Conservation (phyloP, 2,113 vertebrate genomes). For the Cephalopterus ornatus region DNA sequence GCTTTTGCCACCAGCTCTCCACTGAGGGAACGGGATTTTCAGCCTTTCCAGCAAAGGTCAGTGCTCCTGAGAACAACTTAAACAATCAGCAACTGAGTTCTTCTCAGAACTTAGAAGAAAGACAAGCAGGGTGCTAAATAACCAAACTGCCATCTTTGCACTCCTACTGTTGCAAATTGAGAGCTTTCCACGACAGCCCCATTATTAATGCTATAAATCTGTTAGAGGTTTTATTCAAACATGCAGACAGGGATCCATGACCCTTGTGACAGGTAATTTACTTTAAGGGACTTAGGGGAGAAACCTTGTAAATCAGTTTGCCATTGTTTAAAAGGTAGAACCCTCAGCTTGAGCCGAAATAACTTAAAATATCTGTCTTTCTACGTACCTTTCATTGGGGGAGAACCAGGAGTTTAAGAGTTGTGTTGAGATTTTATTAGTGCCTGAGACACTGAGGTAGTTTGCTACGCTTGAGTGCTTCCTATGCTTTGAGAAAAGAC, state of each 20-base stretch:
- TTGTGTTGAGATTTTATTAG: neutral
- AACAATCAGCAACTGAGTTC: neutral
- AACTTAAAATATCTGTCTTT: neutral
- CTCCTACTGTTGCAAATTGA: constrained; percentile 31
- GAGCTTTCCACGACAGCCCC: constrained; percentile 39
- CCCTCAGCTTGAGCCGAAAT: neutral
- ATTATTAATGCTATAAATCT: constrained; percentile 59
- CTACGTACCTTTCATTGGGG: neutral
- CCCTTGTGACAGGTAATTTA: constrained; percentile 53
- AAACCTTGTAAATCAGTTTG: constrained; percentile 61
- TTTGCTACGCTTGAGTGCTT: neutral
- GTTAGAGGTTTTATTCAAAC: constrained; percentile 38
- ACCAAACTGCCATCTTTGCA: neutral
- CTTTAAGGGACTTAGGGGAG: constrained; percentile 37
- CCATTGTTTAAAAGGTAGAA: neutral
- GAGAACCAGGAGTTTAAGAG: neutral
- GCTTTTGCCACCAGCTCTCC: neutral
- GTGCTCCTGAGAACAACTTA: neutral
- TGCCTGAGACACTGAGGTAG: neutral
- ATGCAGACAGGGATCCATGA: constrained; percentile 35
- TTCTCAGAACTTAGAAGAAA: neutral
- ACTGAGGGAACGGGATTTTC: neutral
- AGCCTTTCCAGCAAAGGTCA: neutral
- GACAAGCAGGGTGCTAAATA: constrained; percentile 11
- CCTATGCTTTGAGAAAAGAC: neutral